phyloP scores from a whole-genome alignment of 2,797 vertebrate species.

The Varecia variegata region DNA sequence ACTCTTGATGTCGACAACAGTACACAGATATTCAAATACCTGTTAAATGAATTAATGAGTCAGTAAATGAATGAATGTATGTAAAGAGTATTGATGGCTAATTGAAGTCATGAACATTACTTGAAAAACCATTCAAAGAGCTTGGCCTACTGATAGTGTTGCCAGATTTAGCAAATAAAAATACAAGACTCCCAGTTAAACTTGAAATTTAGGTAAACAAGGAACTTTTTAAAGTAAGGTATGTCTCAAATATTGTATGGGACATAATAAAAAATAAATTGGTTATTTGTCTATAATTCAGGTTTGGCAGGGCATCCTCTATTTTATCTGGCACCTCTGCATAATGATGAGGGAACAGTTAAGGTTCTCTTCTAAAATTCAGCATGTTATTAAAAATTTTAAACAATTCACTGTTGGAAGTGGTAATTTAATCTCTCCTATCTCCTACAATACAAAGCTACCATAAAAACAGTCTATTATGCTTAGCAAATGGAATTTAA shows the following conservation, averaged over 20 bases:
- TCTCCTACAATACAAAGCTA: constrained; percentile 18
- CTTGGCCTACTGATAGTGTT: background rate
- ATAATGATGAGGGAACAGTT: background rate
- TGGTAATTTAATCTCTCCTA: constrained; percentile 26
- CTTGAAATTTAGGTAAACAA: constrained; percentile 17
- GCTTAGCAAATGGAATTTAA: constrained; percentile 48
- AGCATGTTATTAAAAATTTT: constrained; percentile 50
- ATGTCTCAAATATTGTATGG: background rate
- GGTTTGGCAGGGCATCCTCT: background rate
- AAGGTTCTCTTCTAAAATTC: constrained; percentile 47
- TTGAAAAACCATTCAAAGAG: constrained; percentile 26
- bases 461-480: constrained; percentile 29
- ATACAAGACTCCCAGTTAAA: background rate
- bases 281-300: constrained; percentile 20
- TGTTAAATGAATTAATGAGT: background rate
- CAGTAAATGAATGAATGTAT: background rate
- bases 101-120: background rate
- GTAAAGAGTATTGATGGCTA: background rate
- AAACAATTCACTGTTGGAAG: constrained; percentile 42
- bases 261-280: background rate
- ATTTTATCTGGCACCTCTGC: constrained; percentile 38
- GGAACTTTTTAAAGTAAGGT: background rate
- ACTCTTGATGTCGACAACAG: background rate
- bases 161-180: constrained; percentile 40
- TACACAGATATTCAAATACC: background rate